Conservation (phyloP, 2,888 invertebrate species). For the Euplexia lucipara region DNA sequence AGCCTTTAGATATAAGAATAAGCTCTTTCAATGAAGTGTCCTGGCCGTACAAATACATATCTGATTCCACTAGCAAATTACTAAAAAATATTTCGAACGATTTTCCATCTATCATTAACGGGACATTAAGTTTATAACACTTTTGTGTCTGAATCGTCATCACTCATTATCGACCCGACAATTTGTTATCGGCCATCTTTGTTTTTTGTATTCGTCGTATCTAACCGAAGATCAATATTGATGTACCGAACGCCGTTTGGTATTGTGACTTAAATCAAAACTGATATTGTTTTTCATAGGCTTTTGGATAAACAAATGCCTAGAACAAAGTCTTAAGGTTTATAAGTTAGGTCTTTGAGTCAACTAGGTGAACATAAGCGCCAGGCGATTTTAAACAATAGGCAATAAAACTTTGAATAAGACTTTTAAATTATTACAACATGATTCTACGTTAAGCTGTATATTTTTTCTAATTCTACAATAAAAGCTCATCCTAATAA, state of each 20-base stretch:
- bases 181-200: slow-evolving; percentile 33
- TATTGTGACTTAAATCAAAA: slow-evolving; percentile 9
- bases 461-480: too few relatives aligned
- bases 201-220: slow-evolving; percentile 22
- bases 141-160: background rate
- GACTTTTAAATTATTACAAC: too few relatives aligned
- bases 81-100: slow-evolving; percentile 12
- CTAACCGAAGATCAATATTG: slow-evolving; percentile 9
- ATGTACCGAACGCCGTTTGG: slow-evolving; percentile 10
- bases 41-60: too few relatives aligned
- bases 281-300: background rate
- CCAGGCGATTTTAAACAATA: too few relatives aligned
- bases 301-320: background rate
- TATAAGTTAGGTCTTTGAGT: too few relatives aligned
- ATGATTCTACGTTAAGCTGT: too few relatives aligned
- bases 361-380: too few relatives aligned
- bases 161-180: slow-evolving; percentile 37
- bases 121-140: slow-evolving; percentile 38
- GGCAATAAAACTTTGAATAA: too few relatives aligned
- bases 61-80: background rate
- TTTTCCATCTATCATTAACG: slow-evolving; percentile 30
- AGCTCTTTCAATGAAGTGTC: too few relatives aligned
- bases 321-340: too few relatives aligned
- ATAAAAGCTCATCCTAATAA: too few relatives aligned
- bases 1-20: too few relatives aligned